A percentile compares a stretch with the other conserved stretches of the same genome.
Conservation (phyloP, 2,113 vertebrate species). For the Gracilinanus agilis region DNA sequence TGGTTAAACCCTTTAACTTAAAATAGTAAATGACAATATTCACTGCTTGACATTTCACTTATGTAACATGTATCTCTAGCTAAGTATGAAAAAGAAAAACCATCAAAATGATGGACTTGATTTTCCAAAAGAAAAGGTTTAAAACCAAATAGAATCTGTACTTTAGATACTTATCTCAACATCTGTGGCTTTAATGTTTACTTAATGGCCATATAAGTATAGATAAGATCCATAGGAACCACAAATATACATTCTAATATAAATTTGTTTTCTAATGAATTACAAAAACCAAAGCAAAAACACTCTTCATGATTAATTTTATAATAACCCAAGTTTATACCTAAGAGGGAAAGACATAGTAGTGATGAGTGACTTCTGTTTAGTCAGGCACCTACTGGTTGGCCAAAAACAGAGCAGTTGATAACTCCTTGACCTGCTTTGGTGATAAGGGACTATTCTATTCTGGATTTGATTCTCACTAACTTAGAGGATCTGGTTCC, state of each 20-base stretch:
- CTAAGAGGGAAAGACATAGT: too few relatives aligned
- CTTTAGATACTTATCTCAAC: conserved; percentile 37
- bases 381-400: too few relatives aligned
- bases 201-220: not conserved
- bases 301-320: too few relatives aligned
- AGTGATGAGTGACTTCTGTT: too few relatives aligned
- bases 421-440: too few relatives aligned
- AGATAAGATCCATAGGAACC: not conserved
- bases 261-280: not conserved
- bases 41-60: not conserved
- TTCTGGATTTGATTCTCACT: too few relatives aligned
- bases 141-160: not conserved
- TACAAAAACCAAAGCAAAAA: too few relatives aligned
- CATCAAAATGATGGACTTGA: not conserved
- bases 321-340: too few relatives aligned
- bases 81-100: not conserved
- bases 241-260: not conserved
- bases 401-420: too few relatives aligned
- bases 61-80: not conserved
- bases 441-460: too few relatives aligned
- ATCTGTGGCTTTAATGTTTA: conserved; percentile 19
- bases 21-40: not conserved
- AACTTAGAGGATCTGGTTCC: too few relatives aligned
- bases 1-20: not conserved
- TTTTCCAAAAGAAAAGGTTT: not conserved